Conservation (phyloP, 2,888 invertebrate genomes). For the Volucella zonaria region DNA sequence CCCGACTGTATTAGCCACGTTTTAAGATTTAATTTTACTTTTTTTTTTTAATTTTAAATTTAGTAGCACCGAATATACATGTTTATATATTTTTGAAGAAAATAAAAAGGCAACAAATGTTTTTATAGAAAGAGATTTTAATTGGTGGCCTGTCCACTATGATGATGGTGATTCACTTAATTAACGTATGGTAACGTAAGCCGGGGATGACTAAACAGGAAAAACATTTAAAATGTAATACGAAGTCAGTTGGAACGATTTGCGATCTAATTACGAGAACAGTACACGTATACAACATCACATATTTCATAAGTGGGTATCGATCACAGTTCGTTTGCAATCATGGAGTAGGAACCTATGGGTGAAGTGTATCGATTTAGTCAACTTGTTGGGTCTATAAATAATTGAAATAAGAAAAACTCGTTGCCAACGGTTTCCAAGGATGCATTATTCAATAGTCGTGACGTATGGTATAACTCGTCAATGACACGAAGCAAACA, state of each 20-base stretch:
- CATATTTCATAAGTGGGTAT: constrained; percentile 23
- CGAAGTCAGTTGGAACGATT: constrained; percentile 17
- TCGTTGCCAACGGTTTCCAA: constrained; percentile 9
- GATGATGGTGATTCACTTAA: constrained; percentile 27
- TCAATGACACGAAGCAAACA: background rate
- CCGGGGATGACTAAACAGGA: background rate
- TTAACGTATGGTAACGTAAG: constrained; percentile 1
- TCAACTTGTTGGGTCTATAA: constrained; percentile 30
- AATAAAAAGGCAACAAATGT: background rate
- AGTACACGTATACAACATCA: constrained; percentile 4
- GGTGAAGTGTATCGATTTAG: constrained; percentile 31
- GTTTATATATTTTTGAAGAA: constrained; percentile 20
- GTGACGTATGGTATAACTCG: constrained; percentile 1
- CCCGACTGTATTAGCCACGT: background rate
- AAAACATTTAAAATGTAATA: constrained; percentile 1
- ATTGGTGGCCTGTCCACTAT: background rate
- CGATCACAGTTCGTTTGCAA: constrained; percentile 11
- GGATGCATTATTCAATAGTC: constrained; percentile 40
- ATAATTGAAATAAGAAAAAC: constrained; percentile 1
- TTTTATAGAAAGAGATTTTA: constrained; percentile 1
- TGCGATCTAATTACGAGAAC: constrained; percentile 6
- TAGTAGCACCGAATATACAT: constrained; percentile 21
- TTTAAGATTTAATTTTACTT: background rate
- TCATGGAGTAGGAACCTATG: constrained; percentile 11
- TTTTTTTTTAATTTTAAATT: background rate